Evolutionary conservation across 1,140 invertebrate species (phyloP), one percentile per base, ranked within the genome.

Genomic region (Hylaeus volcanicus): DNA sequence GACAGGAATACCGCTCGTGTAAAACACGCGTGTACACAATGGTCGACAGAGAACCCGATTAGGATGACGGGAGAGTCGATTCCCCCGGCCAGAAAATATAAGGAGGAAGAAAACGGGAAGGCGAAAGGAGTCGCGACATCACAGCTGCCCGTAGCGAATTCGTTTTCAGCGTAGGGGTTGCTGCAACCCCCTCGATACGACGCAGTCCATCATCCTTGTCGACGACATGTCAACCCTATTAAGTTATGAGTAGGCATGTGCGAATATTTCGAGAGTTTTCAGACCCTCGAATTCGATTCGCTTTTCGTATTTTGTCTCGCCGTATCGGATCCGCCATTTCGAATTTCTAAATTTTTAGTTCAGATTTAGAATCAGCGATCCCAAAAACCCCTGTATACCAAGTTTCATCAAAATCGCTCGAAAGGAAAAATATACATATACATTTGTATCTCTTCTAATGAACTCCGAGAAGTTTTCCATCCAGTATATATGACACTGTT

Each of bases 91-190:
- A 5, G 12, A 3, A 77, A 81, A 81, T 83, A 72, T 86, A 65
- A 61, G 61, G 58, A 71, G 65, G 48, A 74, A 37, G 72, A 76
- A 80, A 86, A 83, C 43, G 74, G 8, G 64, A 63, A 86, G 75
- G 66, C 75, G 70, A 63, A 78, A 66, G 76, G 75, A 83, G 77
- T 84, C 66, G 82, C 76, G 82, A 71, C 71, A 77, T 78, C 78
- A 82, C 92, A 93, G 92, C 93, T 93, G 93, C 85, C 92, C 92
- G 90, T 93, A 79, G 87, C 93, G 86, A 93, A 93, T 93, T 86
- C 81, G 79, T 87, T 88, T 84, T 78, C 11, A 79, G 15, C 77
- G 66, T 71, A 61, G 73, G 84, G 84, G 76, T 79, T 74, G 81
- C 69, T 37, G 26, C 81, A 82, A 83, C 69, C 88, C 86, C 88